Percentiles rank a stretch among this genome's conserved stretches.
These are phyloP conservation scores for Eupithecia dodoneata DNA, from an alignment of 2,888 invertebrate species.

Conservation along the genomic window DNA sequence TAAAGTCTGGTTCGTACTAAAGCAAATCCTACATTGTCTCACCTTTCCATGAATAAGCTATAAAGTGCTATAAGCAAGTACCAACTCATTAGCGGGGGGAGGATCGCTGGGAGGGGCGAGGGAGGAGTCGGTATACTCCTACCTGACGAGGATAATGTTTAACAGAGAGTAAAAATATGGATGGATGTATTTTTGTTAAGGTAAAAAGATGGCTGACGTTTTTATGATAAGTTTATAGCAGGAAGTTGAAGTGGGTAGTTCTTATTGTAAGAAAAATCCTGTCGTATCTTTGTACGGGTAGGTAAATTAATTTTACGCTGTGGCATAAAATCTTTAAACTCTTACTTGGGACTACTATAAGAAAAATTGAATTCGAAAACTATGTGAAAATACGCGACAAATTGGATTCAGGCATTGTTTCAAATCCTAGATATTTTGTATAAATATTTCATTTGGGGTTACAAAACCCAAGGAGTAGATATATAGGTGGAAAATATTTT, in stretches of 20 bases:
- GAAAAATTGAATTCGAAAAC: too few species aligned
- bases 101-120: slow-evolving; percentile 34
- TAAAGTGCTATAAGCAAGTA: slow-evolving; percentile 4
- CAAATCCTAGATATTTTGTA: too few species aligned
- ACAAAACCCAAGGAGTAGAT: too few species aligned
- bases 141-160: slow-evolving; percentile 32
- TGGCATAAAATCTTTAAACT: background rate
- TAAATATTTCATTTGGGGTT: too few species aligned
- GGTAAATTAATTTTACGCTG: background rate
- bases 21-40: background rate
- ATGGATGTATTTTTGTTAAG: slow-evolving; percentile 7
- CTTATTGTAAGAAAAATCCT: background rate
- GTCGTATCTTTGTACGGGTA: background rate
- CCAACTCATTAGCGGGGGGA: slow-evolving; percentile 40
- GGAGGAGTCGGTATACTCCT: slow-evolving; percentile 37
- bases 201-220: background rate
- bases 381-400: too few species aligned
- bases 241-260: background rate
- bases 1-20: background rate
- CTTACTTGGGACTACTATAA: too few species aligned
- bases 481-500: too few species aligned
- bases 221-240: background rate
- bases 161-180: slow-evolving; percentile 8
- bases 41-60: background rate
- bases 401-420: too few species aligned